Evolutionary conservation across 2,888 invertebrate species (phyloP), one percentile per base, ranked within the genome.

Genomic region (Drosophila longiperda): DNA sequence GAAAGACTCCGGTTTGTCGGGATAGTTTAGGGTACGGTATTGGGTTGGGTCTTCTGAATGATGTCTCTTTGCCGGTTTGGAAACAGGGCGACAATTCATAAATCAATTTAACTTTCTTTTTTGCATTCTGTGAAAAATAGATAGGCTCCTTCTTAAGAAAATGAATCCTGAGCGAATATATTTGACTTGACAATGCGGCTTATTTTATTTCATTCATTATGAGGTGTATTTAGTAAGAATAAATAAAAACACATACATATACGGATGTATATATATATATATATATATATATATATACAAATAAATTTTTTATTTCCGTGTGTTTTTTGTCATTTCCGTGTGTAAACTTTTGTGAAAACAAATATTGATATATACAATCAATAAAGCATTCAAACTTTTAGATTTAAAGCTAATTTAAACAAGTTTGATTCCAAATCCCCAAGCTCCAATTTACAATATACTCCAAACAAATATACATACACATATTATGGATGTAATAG

Each of bases 51-150:
- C 9, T 32, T 15, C 17, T 17, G 38, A 5, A 32, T 29, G 26
- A 23, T 26, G 52, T 52, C 23, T 20, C 45, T 55, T 32, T 48
- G 38, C 8, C 33, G 20, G 15, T 12, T 26, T 11, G 54, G 8
- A 12, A 70, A 45, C 59, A 72, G 63, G 63, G 67, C 59, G 36
- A 40, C n/a, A 42, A 38, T 6, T 17, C 64, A 68, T 73, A 73
- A 74, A 73, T 74, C 61, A 73, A 48, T 9, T 17, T 12, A 34
- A 34, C 33, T 29, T 34, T 34, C 5, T 34, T 34, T 34, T 12
- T 3, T 20, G 20, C 6, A n/a, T 38, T 38, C 32, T 9, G 6
- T 11, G 5, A 50, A 29, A 29, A 32, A 7, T 8, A n/a, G 50
- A 11, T 50, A 7, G n/a, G n/a, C n/a, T 15, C 8, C 15, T 20